Evolutionary conservation across 1,140 invertebrate species (phyloP), one percentile per base, ranked within the genome.

Genomic region (Drosophila subobscura): DNA sequence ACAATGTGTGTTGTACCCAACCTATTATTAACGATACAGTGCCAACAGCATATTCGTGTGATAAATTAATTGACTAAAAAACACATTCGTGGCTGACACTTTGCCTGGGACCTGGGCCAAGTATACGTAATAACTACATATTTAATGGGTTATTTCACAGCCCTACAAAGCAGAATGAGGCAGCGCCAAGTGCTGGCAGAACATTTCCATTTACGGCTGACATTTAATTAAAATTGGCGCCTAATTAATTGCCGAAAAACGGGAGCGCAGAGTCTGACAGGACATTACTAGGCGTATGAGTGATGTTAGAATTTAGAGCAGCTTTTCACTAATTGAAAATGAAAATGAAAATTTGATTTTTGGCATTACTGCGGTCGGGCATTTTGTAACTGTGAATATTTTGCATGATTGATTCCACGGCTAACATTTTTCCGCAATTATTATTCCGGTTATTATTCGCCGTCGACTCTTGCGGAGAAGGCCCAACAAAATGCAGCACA

Each of bases 171-270:
- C 16, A 20, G 41, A 41, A 63, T 44, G 55, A 76, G 51, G 76
- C 80, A 52, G 47, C 46, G 60, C 46, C 65, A 67, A 68, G 63
- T 68, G 71, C 54, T 51, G 65, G 51, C 23, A 49, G 44, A 68
- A 56, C 61, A 55, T 47, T 67, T 67, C 65, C 65, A 67, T 67
- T 20, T 49, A 68, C 65, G 55, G 65, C 68, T 53, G 72, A 54
- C 68, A 80, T 85, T 86, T 85, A 86, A 85, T 85, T 85, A 85
- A 85, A 86, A 85, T 80, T 86, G 77, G 64, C 65, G 61, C 65
- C 77, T 81, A 85, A 85, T 85, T 85, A 86, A 85, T 86, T 60
- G 77, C 84, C 77, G 61, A 81, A 86, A 60, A 61, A 54, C 25
- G 51, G 47, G 52, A 59, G 45, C 72, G 51, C 58, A 49, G 51